Percentiles rank a stretch among this genome's conserved stretches.
Conservation (phyloP, 2,113 vertebrate genomes). For the Sinocyclocheilus anshuiensis region DNA sequence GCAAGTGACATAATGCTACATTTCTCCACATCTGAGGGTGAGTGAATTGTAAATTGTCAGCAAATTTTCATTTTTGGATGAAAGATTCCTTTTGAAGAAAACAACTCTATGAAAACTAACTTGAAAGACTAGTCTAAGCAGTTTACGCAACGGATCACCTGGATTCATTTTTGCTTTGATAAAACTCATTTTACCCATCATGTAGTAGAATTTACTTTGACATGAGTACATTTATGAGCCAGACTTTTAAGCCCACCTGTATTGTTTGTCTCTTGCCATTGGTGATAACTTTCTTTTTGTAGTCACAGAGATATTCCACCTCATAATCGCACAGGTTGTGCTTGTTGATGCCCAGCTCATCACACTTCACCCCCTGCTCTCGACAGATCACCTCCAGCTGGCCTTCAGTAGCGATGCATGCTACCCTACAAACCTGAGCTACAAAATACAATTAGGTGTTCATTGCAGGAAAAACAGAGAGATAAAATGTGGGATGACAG, state of each 20-base stretch:
- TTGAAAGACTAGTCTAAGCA: no score
- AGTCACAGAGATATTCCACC: constrained; percentile 81
- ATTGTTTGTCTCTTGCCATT: constrained; percentile 34
- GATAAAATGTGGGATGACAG: not conserved
- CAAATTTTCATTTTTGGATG: no score
- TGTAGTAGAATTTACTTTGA: not conserved
- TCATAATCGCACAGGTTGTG: constrained; percentile 78
- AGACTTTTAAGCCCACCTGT: constrained; percentile 39
- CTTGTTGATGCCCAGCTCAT: constrained; percentile 71
- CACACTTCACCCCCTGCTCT: constrained; percentile 70
- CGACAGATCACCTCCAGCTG: constrained; percentile 76
- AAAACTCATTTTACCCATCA: not conserved
- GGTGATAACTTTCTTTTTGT: constrained; percentile 69
- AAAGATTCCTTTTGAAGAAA: no score
- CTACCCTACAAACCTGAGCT: constrained; percentile 69
- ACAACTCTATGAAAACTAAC: no score
- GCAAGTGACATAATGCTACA: no score
- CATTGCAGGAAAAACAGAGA: not conserved
- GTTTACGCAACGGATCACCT: no score
- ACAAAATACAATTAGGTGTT: constrained; percentile 26
- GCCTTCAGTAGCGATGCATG: constrained; percentile 71
- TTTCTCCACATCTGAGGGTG: no score
- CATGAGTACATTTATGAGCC: not conserved
- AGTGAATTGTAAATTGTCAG: no score
- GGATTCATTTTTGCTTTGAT: not conserved